Conservation (phyloP, 2,797 vertebrate species). For the Enoplosus armatus region DNA sequence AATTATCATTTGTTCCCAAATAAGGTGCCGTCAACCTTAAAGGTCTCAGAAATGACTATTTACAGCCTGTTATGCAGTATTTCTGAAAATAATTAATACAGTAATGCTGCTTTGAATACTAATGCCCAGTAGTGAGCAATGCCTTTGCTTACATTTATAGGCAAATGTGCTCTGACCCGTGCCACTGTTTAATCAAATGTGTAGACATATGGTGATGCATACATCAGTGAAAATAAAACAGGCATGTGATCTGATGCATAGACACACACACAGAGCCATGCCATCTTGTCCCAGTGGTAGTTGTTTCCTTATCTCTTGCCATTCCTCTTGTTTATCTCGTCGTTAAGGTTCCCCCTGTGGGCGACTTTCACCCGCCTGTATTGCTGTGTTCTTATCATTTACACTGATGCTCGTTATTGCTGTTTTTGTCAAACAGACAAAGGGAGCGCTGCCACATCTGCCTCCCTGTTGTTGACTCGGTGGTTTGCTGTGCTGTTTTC, state of each 20-base stretch:
- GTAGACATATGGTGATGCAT: background rate
- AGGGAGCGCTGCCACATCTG: slow-evolving; percentile 44
- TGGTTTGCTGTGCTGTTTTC: slow-evolving; percentile 20
- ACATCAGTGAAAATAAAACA: background rate
- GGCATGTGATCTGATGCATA: background rate
- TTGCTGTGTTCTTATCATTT: slow-evolving; percentile 42
- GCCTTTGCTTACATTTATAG: background rate
- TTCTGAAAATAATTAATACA: slow-evolving; percentile 4
- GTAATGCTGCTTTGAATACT: background rate
- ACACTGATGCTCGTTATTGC: slow-evolving; percentile 47
- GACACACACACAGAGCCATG: background rate
- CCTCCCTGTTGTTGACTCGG: slow-evolving; percentile 25
- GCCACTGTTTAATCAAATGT: background rate
- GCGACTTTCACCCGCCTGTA: background rate
- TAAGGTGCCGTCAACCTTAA: background rate
- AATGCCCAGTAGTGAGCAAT: background rate
- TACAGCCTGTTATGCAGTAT: background rate
- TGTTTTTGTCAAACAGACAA: slow-evolving; percentile 46
- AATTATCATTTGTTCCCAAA: background rate
- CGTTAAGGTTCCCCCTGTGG: slow-evolving; percentile 31
- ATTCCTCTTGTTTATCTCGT: slow-evolving; percentile 33
- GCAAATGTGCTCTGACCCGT: background rate
- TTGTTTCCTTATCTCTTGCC: slow-evolving; percentile 7
- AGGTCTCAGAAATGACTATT: slow-evolving; percentile 15
- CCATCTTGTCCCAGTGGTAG: background rate